Base-by-base conservation (phyloP, 2,888 invertebrate genomes). In the Ophioninae sp. region DNA sequence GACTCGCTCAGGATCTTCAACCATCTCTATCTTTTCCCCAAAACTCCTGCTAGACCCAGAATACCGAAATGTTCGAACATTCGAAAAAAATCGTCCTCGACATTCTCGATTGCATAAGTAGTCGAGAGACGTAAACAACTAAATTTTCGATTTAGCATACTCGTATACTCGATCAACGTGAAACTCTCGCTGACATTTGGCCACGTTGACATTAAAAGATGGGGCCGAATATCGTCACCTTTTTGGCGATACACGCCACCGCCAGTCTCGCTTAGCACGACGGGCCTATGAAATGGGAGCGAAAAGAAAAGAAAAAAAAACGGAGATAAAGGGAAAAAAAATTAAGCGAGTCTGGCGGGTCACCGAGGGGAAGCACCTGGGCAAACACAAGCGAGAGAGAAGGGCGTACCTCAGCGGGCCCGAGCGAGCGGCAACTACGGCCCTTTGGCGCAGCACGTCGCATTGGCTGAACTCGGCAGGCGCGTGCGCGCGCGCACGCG, bases 381-480 rank as follows among this genome's bases (percentile, higher is more conserved):
- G 30, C 56, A 70, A 70, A 70, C 23, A 56, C 23, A 56, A 57
- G 37, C 30, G 7, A 56, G 57, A 17, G 17, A n/a, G 7, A 57
- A 7, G 23, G 68, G 50, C 50, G 44, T 23, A 68, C 23, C 67
- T 50, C 13, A 17, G 44, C 17, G 7, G 50, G 50, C 13, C 21
- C 44, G 67, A 37, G 44, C 10, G 67, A 68, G 68, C 23, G 68
- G 17, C 20, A 44, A 50, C 23, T 7, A 23, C 17, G 50, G 68
- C 68, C 68, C 68, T 68, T 68, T 23, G 21, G 68, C 23, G 68
- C 68, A 13, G 50, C 44, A 21, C 44, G 21, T 13, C 7, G 50
- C 30, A 30, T 30, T 30, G 30, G 30, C 3, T 30, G 30, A 30
- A 17, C 50, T 13, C 44, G 44, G 13, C 13, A 3, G 17, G 50